Base-by-base conservation (phyloP, 2,113 vertebrate species). In the Tragelaphus strepsiceros region DNA sequence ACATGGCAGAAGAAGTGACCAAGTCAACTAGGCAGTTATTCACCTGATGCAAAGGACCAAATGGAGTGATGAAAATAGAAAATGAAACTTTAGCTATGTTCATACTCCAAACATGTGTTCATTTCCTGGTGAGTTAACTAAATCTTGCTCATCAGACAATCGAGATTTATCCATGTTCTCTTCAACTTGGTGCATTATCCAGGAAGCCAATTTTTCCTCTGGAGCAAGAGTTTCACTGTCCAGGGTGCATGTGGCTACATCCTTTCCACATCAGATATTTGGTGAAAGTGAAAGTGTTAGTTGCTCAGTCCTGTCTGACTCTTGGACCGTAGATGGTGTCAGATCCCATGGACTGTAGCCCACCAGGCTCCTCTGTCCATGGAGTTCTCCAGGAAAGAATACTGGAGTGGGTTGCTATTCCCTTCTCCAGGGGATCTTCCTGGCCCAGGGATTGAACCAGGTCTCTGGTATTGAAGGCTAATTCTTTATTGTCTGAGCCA, bases 381-480 rank as follows among this genome's bases (percentile, higher is more conserved):
- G 64, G n/a, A 12, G 2, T 17, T 35, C 19, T 12, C 64, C n/a
- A 71, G n/a, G n/a, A 21, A 71, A 71, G n/a, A 22, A 11, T 35
- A 71, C 19, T 71, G 64, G 64, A 71, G 64, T 71, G 17, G 64
- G 19, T 71, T 71, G 17, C n/a, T 35, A 35, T 71, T 21, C 19
- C n/a, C 64, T 71, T 71, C 35, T 71, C n/a, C 64, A 35, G 64
- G 64, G n/a, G n/a, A 35, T 71, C 19, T 35, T 71, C n/a, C n/a
- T n/a, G n/a, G 10, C 19, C 5, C 64, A 35, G 32, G 19, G 64
- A 22, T 71, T 2, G 5, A 35, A 71, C n/a, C 9, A 0, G n/a
- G 19, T 71, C n/a, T 71, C 64, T 9, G 21, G 19, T 35, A 71
- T 35, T 71, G 64, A 71, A 71, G n/a, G n/a, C 64, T 71, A 19